Base-by-base conservation (phyloP, 2,888 invertebrate species). In the Dyspetes luteomarginatus region DNA sequence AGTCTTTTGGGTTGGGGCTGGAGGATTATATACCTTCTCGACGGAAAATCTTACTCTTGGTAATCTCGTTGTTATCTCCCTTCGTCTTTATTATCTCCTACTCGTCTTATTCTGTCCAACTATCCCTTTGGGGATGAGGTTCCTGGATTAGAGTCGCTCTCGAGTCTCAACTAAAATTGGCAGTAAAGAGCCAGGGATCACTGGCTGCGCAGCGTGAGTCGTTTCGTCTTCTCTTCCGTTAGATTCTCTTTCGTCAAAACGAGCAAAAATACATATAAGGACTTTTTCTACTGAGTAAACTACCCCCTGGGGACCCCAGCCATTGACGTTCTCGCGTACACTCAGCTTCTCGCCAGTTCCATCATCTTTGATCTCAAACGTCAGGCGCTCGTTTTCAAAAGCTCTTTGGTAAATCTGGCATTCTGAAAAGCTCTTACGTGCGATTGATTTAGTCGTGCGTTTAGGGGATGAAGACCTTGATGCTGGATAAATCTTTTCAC, bases 51-150 rank as follows among this genome's bases (percentile, higher is more conserved):
- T 65, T 67, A 72, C 72, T 67, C 67, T 7, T 15, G 52, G 72
- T 78, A 72, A 78, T 78, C 67, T 78, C 60, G 24, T 60, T 68
- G 72, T 78, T 78, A 78, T 78, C 72, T 72, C 60, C 30, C 58
- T 52, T 76, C 55, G 19, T 48, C 55, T 62, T 69, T 69, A 76
- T 64, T 36, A 30, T 43, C 17, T 5, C 48, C 17, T 5, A 15
- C 48, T 48, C 17, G 2, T 12, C 2, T 2, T 9, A 3, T 36
- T 12, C 36, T 36, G 3, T 24, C 43, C 17, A n/a, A 58, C 41
- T 43, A 58, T 55, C 22, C 60, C 50, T 65, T 52, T 24, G 30
- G 60, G 26, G 41, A 22, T 22, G 5, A 36, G 72, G 26, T 28
- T 30, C 15, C 52, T 17, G 72, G 78, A 60, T 67, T 67, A 67